Conservation (phyloP, 2,888 invertebrate species). For the Alitta virens region DNA sequence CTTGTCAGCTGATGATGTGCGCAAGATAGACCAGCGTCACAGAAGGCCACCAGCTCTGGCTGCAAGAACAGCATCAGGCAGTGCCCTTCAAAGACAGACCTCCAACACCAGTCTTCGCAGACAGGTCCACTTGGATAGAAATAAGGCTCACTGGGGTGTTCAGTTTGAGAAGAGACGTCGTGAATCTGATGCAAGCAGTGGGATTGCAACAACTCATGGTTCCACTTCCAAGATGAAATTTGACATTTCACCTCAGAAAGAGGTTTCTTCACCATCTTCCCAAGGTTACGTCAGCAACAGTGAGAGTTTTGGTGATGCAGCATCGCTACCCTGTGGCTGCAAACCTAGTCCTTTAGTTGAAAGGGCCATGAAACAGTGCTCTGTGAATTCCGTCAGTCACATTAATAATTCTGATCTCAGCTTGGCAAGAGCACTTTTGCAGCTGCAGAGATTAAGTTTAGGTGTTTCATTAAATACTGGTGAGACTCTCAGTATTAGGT, state of each 20-base stretch:
- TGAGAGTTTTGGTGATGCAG: not conserved
- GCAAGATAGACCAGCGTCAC: not conserved
- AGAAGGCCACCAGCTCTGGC: not conserved
- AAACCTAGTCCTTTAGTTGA: not conserved
- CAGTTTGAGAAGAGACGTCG: not conserved
- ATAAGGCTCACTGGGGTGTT: not conserved
- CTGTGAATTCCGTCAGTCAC: not conserved
- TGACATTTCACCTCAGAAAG: not conserved
- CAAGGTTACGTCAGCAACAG: not conserved
- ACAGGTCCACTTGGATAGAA: not conserved
- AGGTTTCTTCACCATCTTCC: not conserved
- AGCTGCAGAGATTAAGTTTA: not conserved
- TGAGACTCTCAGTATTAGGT: too few species aligned
- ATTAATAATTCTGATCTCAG: not conserved
- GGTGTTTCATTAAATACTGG: not conserved
- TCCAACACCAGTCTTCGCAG: not conserved
- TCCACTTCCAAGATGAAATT: not conserved
- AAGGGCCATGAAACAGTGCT: not conserved
- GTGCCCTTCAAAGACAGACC: not conserved
- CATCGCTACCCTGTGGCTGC: not conserved
- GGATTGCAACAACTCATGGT: not conserved
- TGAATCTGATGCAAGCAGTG: not conserved
- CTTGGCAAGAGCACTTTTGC: not conserved
- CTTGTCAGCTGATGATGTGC: not conserved
- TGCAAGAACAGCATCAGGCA: not conserved